A percentile compares a stretch with the other conserved stretches of the same genome.
These are phyloP conservation scores for Temnothorax ravouxi DNA, from an alignment of 2,888 invertebrate genomes.

Conservation along the genomic window DNA sequence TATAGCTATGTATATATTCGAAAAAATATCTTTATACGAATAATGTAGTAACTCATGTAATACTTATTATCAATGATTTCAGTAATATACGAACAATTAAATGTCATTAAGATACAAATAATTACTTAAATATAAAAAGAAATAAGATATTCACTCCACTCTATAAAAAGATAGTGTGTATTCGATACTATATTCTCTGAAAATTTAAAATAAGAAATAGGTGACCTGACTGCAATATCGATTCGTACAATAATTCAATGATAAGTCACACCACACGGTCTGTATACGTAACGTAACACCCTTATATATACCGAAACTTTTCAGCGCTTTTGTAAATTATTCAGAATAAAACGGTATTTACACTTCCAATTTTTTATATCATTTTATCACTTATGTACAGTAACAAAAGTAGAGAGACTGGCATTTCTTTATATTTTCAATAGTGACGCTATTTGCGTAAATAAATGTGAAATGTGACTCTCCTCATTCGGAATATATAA, in stretches of 20 bases:
- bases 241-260: neutral
- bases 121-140: neutral
- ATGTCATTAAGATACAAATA: neutral
- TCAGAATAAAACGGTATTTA: neutral
- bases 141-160: neutral
- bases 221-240: conserved; percentile 2
- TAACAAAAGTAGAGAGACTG: neutral
- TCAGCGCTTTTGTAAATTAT: neutral
- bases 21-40: neutral
- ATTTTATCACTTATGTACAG: neutral
- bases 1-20: neutral
- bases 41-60: neutral
- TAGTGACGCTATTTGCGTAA: neutral
- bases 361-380: neutral
- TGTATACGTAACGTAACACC: neutral
- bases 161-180: neutral
- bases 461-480: neutral
- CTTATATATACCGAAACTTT: neutral
- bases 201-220: conserved; percentile 22
- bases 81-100: neutral
- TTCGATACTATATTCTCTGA: neutral
- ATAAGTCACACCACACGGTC: neutral
- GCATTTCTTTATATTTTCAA: neutral
- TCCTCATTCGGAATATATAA: neutral
- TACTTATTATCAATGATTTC: neutral